Conservation (phyloP, 35 echinoderm and acorn worm genomes). For the Hemicentrotus pulcherrimus region DNA sequence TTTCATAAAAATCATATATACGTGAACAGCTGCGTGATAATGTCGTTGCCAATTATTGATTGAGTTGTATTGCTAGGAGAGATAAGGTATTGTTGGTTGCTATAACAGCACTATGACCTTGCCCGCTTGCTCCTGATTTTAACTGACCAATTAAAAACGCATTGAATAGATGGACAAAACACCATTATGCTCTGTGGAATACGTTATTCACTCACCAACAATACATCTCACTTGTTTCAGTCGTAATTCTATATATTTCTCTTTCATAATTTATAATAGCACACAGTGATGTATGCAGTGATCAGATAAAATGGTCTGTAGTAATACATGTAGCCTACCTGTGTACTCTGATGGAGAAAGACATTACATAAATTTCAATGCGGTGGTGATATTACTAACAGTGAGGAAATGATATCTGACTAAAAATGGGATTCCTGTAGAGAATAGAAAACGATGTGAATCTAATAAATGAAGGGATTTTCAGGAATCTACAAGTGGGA, state of each 20-base stretch:
- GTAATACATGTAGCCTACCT: too few relatives aligned
- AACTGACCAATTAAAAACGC: background rate
- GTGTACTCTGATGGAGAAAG: background rate
- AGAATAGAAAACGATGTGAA: too few relatives aligned
- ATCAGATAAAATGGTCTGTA: background rate
- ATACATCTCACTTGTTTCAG: background rate
- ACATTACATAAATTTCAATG: background rate
- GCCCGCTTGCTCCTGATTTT: background rate
- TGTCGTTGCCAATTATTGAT: background rate
- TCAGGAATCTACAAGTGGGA: too few relatives aligned
- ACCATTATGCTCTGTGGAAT: background rate
- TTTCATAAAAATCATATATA: background rate
- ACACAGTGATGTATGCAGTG: background rate
- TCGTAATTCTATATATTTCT: background rate
- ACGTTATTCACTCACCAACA: background rate
- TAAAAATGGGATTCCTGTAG: too few relatives aligned
- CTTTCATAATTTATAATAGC: background rate
- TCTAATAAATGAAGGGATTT: too few relatives aligned
- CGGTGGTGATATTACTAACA: too few relatives aligned
- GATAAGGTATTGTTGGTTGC: background rate
- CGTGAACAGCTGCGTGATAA: background rate
- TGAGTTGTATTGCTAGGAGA: background rate
- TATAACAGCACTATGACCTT: background rate
- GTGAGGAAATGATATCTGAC: too few relatives aligned
- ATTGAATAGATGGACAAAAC: background rate